These are phyloP conservation scores for Bubo blakistoni DNA, from an alignment of 2,113 vertebrate species.

Conservation along the genomic window DNA sequence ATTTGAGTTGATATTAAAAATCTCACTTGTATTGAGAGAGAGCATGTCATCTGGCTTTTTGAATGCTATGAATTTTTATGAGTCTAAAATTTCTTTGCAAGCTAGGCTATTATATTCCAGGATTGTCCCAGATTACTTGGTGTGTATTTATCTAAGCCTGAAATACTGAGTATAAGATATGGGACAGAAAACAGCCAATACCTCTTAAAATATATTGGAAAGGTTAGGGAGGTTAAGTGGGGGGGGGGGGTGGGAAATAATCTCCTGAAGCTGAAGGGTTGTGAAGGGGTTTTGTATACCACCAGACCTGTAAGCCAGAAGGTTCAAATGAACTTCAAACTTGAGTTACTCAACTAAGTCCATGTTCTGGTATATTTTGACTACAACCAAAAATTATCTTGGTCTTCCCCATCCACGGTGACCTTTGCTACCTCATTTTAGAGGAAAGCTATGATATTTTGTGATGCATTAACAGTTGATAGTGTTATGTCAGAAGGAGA, in stretches of 20 bases:
- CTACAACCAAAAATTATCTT: not conserved
- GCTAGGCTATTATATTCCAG: not conserved
- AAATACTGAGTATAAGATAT: not conserved
- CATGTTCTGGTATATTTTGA: not conserved
- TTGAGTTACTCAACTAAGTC: not conserved
- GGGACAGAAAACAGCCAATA: not conserved
- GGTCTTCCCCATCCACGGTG: not conserved
- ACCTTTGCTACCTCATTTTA: not conserved
- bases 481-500: not conserved
- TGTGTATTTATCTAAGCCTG: not conserved
- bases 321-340: not conserved
- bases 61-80: not conserved
- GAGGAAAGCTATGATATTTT: not conserved
- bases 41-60: not conserved
- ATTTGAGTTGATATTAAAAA: not conserved
- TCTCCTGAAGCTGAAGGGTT: not conserved
- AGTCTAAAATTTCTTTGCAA: not conserved
- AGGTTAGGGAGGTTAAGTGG: not conserved
- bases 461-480: not conserved
- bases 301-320: not conserved
- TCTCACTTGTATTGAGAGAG: not conserved
- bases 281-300: not conserved
- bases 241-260: not conserved
- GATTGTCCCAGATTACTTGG: not conserved
- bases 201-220: not conserved